phyloP scores from a whole-genome alignment of 1,140 invertebrate genomes.

The Oryctes rhinoceros region DNA sequence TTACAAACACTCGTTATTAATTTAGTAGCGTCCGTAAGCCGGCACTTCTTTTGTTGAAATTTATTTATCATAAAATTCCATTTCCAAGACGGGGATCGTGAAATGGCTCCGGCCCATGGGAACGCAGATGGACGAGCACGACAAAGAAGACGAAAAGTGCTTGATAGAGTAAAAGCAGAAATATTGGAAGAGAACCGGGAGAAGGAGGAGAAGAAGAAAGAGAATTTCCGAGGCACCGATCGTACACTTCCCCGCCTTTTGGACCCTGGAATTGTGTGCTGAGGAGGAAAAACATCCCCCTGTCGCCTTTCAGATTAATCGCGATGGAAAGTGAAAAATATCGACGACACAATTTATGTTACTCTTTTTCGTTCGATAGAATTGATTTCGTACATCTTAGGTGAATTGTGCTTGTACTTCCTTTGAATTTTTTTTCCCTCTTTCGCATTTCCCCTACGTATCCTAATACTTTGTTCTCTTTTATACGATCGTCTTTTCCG shows the following conservation, averaged over 20 bases:
- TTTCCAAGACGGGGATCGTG: neutral
- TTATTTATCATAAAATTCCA: conserved; percentile 34
- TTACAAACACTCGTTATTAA: neutral
- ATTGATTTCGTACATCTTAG: conserved; percentile 23
- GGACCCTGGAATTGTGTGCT: neutral
- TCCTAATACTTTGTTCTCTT: neutral
- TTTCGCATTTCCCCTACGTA: no score
- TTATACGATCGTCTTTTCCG: neutral
- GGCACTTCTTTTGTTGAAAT: conserved; percentile 13
- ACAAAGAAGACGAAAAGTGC: neutral
- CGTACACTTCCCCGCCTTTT: neutral
- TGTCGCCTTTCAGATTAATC: conserved; percentile 24
- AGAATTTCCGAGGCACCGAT: neutral
- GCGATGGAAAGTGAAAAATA: conserved; percentile 18
- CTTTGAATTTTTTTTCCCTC: neutral
- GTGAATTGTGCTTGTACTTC: neutral
- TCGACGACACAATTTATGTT: conserved; percentile 33
- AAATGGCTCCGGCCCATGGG: neutral
- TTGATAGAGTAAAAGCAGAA: neutral
- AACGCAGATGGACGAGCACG: neutral
- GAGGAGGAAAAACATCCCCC: conserved; percentile 22
- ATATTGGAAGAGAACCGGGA: neutral
- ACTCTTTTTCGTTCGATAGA: conserved; percentile 20
- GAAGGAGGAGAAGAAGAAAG: neutral
- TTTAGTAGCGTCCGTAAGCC: conserved; percentile 7